phyloP scores from a whole-genome alignment of 1,140 invertebrate species.

The Zaprionus capensis region DNA sequence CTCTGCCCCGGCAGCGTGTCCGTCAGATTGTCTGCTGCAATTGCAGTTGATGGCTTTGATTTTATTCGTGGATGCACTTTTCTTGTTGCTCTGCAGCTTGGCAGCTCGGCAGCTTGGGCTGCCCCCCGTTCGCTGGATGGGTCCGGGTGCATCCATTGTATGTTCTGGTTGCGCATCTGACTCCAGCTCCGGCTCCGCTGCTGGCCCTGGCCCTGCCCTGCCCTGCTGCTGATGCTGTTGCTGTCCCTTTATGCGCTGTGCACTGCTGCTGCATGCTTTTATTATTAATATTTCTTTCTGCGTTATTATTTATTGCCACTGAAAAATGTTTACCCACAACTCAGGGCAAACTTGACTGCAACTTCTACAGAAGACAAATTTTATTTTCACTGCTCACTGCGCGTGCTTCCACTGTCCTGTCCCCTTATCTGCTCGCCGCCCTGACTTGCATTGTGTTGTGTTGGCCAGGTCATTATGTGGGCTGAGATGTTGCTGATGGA shows the following conservation, averaged over 20 bases:
- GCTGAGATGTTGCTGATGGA: slow-evolving; percentile 70
- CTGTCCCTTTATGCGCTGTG: slow-evolving; percentile 41
- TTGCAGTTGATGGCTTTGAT: slow-evolving; percentile 83
- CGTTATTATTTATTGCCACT: slow-evolving; percentile 81
- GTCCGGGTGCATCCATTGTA: slow-evolving; percentile 38
- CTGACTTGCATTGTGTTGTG: slow-evolving; percentile 36
- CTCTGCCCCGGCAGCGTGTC: slow-evolving; percentile 7
- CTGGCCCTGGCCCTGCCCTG: neutral
- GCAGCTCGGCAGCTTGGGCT: neutral
- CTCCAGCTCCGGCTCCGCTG: neutral
- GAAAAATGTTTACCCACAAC: slow-evolving; percentile 80
- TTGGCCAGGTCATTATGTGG: slow-evolving; percentile 76
- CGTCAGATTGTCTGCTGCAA: slow-evolving; percentile 50
- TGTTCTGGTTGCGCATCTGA: slow-evolving; percentile 2
- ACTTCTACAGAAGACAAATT: slow-evolving; percentile 79
- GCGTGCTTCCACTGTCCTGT: slow-evolving; percentile 34
- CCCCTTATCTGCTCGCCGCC: slow-evolving; percentile 31
- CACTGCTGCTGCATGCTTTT: slow-evolving; percentile 69
- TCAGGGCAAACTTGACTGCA: slow-evolving; percentile 75
- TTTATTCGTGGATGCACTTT: slow-evolving; percentile 83
- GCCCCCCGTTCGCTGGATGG: slow-evolving; percentile 13
- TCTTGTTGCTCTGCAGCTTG: slow-evolving; percentile 58
- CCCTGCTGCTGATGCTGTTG: neutral
- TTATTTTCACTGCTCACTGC: slow-evolving; percentile 44
- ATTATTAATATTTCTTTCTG: slow-evolving; percentile 73